A percentile compares a stretch with the other conserved stretches of the same genome.
Evolutionary conservation across 2,113 vertebrate genomes (phyloP).

Genomic region (Centropus bengalensis): DNA sequence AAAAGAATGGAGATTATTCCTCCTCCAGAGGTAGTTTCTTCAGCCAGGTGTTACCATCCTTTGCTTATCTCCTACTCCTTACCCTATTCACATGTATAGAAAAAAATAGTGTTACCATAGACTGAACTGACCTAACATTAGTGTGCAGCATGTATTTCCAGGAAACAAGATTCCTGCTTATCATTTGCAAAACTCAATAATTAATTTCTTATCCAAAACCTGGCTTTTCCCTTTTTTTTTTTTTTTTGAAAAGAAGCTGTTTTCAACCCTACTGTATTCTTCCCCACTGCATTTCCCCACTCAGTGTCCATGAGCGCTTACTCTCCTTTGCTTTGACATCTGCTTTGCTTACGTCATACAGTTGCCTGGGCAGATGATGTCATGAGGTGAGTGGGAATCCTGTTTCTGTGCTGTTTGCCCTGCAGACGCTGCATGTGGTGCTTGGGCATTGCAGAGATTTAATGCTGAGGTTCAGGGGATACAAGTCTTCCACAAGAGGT

Average conservation of each 20-base stretch:
- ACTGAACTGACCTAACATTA: neutral
- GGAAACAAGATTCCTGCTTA: neutral
- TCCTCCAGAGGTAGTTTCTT: neutral
- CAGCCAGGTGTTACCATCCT: neutral
- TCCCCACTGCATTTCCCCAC: neutral
- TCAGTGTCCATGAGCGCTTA: neutral
- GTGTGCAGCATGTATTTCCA: fast-evolving
- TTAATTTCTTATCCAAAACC: neutral
- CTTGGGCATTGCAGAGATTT: neutral
- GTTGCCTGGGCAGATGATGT: neutral
- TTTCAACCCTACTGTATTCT: neutral
- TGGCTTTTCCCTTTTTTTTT: neutral
- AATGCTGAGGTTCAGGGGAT: neutral
- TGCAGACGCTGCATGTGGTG: fast-evolving
- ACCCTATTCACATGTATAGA: fast-evolving
- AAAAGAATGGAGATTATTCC: neutral
- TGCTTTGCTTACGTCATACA: fast-evolving
- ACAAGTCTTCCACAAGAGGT: neutral
- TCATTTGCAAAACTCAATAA: neutral
- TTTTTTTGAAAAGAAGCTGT: no score
- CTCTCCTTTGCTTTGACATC: neutral
- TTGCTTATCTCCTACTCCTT: neutral
- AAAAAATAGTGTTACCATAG: neutral
- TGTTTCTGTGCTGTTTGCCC: fast-evolving
- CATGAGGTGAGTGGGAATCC: neutral